Conservation (phyloP, 2,888 invertebrate genomes). For the Mesorhabditis spiculigera region DNA sequence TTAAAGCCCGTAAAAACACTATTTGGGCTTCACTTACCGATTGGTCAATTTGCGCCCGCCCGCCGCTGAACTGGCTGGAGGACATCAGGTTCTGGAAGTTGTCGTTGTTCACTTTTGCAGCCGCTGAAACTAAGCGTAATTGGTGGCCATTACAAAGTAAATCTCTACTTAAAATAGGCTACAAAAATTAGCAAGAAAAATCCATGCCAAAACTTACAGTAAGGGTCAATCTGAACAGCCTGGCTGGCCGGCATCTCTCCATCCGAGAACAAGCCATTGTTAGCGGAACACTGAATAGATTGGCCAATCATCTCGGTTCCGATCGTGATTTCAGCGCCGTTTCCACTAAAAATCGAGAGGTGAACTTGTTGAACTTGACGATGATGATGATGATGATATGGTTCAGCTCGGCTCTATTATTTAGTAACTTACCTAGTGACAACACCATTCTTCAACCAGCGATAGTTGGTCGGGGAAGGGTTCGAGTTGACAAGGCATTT, state of each 20-base stretch:
- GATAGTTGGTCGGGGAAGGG: conserved; percentile 48
- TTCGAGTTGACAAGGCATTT: conserved; percentile 52
- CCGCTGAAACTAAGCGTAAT: conserved; percentile 34
- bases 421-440: conserved; percentile 32
- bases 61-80: conserved; percentile 42
- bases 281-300: conserved; percentile 56
- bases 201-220: conserved; percentile 31
- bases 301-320: conserved; percentile 57
- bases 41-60: conserved; percentile 54
- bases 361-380: not conserved
- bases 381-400: not conserved
- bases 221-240: conserved; percentile 56
- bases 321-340: conserved; percentile 54
- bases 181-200: not conserved
- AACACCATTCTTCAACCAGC: conserved; percentile 56
- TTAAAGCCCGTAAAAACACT: no score
- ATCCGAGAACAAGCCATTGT: conserved; percentile 53
- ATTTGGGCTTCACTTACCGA: not conserved
- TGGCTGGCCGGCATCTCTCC: conserved; percentile 51
- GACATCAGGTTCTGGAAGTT: conserved; percentile 49
- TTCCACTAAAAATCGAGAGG: conserved; percentile 31
- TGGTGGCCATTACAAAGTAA: not conserved
- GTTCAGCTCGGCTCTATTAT: conserved; percentile 7
- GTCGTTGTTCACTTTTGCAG: conserved; percentile 47
- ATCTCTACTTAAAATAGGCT: not conserved